Base-by-base conservation (phyloP, 1,140 invertebrate genomes). In the Hycleus phaleratus region DNA sequence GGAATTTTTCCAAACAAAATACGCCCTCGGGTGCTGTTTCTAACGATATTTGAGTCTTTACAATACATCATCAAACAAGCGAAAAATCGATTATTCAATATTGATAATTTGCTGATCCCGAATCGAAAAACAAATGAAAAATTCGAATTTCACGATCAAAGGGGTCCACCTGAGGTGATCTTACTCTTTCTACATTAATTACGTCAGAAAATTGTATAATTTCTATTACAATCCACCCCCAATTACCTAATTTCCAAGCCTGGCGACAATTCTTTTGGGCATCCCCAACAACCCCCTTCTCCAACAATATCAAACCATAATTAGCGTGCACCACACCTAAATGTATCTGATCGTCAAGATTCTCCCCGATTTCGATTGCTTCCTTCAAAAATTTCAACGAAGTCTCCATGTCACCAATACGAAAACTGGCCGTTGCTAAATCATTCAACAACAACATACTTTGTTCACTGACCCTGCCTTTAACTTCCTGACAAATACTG, bases 361-460 rank as follows among this genome's bases (percentile, higher is more conserved):
- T 73, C 67, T 77, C 78, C 4, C 85, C 88, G 58, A 88, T 72
- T 62, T 82, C 72, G 49, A 88, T 78, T 3, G 91, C 92, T 73
- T 85, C 74, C 61, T 81, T 77, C 43, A 95, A 79, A 70, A 85
- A 86, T 26, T 77, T 66, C 63, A 89, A 80, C 32, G 92, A 89
- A 59, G 81, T 77, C 44, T 85, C 80, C 59, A 83, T 76, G 58
- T 90, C 80, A 58, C 85, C 76, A 76, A 76, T 77, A 66, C 81
- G 64, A 75, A 82, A 83, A 59, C 81, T 83, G 8, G 89, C 80
- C 45, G 85, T 87, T 39, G 88, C 92, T 54, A 95, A 78, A 72
- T 95, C 90, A 80, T 94, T 95, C 5, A 95, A 72, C 40, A 95
- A 77, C 24, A 91, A 75, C 12, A 91, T 81, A 58, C 82, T 83